Evolutionary conservation across 2,113 vertebrate species (phyloP).

Genomic region (Hippolais icterina): DNA sequence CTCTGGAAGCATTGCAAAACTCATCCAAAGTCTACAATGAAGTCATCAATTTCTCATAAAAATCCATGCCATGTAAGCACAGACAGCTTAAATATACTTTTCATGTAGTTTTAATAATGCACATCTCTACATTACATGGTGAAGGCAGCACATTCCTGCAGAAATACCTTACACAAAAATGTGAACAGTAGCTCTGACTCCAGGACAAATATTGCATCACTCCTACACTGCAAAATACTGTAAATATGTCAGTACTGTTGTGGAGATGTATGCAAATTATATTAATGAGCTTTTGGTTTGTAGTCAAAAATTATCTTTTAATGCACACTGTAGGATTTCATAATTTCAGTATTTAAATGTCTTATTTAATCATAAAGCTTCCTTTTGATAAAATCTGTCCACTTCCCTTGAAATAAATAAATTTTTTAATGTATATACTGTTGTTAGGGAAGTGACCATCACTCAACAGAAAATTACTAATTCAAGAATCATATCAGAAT

Average conservation of each 20-base stretch:
- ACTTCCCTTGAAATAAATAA: neutral
- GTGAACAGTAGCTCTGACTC: neutral
- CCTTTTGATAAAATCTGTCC: neutral
- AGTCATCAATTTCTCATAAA: neutral
- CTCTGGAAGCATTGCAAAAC: neutral
- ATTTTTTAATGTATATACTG: too few species aligned
- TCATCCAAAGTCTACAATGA: neutral
- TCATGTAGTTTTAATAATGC: neutral
- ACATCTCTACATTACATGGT: neutral
- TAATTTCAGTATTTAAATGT: neutral
- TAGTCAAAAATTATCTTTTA: neutral
- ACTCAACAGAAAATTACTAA: neutral
- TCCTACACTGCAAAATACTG: neutral
- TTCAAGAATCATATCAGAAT: neutral
- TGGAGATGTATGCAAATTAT: neutral
- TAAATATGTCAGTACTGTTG: neutral
- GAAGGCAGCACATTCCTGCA: neutral
- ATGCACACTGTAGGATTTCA: neutral
- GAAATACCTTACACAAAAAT: neutral
- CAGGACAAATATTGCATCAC: neutral
- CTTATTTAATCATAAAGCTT: neutral
- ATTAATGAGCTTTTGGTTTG: neutral
- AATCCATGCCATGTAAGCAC: neutral
- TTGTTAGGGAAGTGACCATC: neutral
- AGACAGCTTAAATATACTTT: neutral